Base-by-base conservation (phyloP, 2,113 vertebrate genomes). In the Sinocyclocheilus rhinocerous region DNA sequence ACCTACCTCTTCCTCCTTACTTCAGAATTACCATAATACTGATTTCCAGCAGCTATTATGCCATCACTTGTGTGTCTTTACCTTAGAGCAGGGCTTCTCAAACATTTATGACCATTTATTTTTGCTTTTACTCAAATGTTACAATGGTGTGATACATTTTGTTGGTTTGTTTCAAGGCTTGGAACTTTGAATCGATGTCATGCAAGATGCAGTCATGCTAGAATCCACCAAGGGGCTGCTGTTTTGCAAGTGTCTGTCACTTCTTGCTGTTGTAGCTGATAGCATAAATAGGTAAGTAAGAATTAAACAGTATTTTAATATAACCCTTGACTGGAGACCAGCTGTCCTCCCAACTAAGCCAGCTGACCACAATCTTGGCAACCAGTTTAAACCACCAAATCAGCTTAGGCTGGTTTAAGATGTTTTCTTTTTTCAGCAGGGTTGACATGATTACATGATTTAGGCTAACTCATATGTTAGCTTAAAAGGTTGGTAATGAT, bases 11-110 rank as follows among this genome's bases (percentile, higher is more conserved):
- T 1, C 42, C 42, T 15, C 61, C 63, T 82, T 70, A 82, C 33
- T 82, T 70, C 61, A 82, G 24, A 82, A 82, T 70, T 82, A 82
- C 63, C 63, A 70, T 82, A 69, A 52, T 22, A 36, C 80, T 36
- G 80, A 52, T 52, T 50, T 52, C 29, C 45, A 70, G 61, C 16
- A 69, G 63, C 24, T 26, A 33, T 33, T 70, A n/a, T 52, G 9
- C 63, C 52, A 48, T 61, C 39, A 63, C 55, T 76, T 24, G 69
- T 39, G 33, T 72, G 69, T 20, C 26, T 36, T 80, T 24, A 61
- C 77, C 33, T 48, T 18, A 29, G 50, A 33, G 50, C n/a, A 15
- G 11, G 12, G 63, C 29, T 24, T 76, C 39, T 76, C 72, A 24
- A 48, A 48, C 72, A 15, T 75, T 75, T 39, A 16, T 50, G 72